Evolutionary conservation across 2,888 invertebrate genomes (phyloP).

Genomic region (Agrochola macilenta): DNA sequence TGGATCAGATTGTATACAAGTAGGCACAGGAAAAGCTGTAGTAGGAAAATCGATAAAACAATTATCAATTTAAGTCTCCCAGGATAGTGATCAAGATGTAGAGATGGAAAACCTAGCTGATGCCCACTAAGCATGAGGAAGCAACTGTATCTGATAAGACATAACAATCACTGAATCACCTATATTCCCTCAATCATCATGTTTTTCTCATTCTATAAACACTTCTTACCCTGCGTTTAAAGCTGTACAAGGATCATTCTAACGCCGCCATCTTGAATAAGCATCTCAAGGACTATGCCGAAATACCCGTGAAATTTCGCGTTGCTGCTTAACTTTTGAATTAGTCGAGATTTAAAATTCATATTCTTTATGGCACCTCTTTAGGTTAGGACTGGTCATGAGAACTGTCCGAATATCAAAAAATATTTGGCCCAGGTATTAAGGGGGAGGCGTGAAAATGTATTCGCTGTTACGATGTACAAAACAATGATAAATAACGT

Average conservation of each 20-base stretch:
- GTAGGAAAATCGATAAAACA: not conserved
- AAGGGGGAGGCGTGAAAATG: too few species aligned
- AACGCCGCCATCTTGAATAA: not conserved
- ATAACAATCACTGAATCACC: not conserved
- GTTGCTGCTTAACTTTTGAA: too few species aligned
- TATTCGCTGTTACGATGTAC: too few species aligned
- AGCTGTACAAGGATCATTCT: not conserved
- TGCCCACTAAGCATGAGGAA: not conserved
- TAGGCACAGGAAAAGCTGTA: not conserved
- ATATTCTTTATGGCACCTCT: too few species aligned
- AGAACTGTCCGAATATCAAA: too few species aligned
- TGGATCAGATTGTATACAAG: not conserved
- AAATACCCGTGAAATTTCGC: too few species aligned
- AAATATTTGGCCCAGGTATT: too few species aligned
- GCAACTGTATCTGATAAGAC: not conserved
- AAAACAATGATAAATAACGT: too few species aligned
- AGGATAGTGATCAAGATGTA: slow-evolving; percentile 9
- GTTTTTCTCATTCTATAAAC: not conserved
- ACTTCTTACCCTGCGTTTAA: not conserved
- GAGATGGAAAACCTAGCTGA: not conserved
- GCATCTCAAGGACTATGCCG: too few species aligned
- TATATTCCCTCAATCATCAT: not conserved
- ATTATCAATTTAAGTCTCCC: not conserved
- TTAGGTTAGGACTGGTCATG: too few species aligned
- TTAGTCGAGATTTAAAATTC: too few species aligned